Base-by-base conservation (phyloP, 2,888 invertebrate species). In the Drosophila percnosoma region DNA sequence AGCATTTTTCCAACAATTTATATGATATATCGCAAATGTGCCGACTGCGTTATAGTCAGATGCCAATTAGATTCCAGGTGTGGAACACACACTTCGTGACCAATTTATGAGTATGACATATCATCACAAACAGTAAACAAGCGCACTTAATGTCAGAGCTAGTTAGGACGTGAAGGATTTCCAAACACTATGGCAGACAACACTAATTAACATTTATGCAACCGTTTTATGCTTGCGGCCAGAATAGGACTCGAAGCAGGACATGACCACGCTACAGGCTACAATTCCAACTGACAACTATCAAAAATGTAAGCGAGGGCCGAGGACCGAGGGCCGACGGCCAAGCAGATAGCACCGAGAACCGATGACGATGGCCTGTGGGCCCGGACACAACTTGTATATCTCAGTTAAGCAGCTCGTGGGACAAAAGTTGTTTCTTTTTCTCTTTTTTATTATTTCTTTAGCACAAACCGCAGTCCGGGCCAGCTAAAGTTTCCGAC, bases 331-430 rank as follows among this genome's bases (percentile, higher is more conserved):
- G 11, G 15, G 49, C 18, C 33, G 38, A 24, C 11, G 10, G 10
- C 15, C 11, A 18, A 18, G 52, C 15, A 51, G 4, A 33, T 27
- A 7, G 38, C 18, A 40, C 29, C 27, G n/a, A n/a, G n/a, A n/a
- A 29, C 55, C 40, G 40, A 29, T 38, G 40, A 31, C 40, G 42
- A 57, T 40, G 29, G 55, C 55, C 27, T n/a, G n/a, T n/a, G 29
- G 55, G 40, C 40, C 42, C 21, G 29, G 31, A 15, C 42, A 31
- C 31, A 57, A 42, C 64, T 65, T 76, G 72, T 72, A 80, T 80
- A 78, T 75, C 80, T 80, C 75, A 72, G 80, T 78, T 75, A 78
- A 78, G 80, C 72, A 78, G 80, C 75, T 80, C 65, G 75, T 75
- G 78, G 80, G 59, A 68, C 60, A 57, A 57, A 57, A 57, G 55